Percentiles rank a stretch among this genome's conserved stretches.
These are phyloP conservation scores for Syngnathoides biaculeatus DNA, from an alignment of 2,113 vertebrate genomes.

Conservation along the genomic window DNA sequence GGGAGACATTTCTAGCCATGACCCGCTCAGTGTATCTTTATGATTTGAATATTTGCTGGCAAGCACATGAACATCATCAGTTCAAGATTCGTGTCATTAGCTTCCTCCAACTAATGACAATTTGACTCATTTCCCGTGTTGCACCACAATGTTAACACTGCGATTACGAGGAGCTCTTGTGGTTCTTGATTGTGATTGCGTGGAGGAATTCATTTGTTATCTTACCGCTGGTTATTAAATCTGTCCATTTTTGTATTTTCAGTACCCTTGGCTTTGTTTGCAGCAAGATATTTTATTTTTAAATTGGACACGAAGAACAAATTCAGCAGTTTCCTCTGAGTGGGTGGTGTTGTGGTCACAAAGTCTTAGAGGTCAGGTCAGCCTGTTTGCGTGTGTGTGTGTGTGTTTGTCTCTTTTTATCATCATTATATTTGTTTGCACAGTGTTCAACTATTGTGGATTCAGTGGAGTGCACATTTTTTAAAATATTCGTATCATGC, in stretches of 20 bases:
- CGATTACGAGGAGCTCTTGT: neutral
- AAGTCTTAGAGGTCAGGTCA: constrained; percentile 41
- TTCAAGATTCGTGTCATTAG: neutral
- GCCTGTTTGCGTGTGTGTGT: neutral
- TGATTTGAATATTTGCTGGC: neutral
- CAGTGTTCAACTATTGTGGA: too few relatives aligned
- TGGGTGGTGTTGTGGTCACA: constrained; percentile 17
- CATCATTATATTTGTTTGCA: neutral
- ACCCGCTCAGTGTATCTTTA: neutral
- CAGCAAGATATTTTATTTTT: neutral
- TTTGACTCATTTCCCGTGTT: neutral
- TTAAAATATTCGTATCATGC: too few relatives aligned
- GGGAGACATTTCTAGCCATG: neutral
- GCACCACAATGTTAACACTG: neutral
- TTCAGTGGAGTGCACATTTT: too few relatives aligned
- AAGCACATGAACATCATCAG: neutral
- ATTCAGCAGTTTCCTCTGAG: neutral
- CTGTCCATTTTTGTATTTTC: neutral
- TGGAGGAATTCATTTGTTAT: too few relatives aligned
- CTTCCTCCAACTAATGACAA: neutral
- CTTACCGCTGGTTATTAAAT: neutral
- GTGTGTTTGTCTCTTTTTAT: neutral
- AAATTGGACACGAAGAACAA: neutral
- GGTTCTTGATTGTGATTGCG: neutral
- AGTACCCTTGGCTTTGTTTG: neutral